These are phyloP conservation scores for Eilema griseolum DNA, from an alignment of 2,888 invertebrate species.

Conservation along the genomic window DNA sequence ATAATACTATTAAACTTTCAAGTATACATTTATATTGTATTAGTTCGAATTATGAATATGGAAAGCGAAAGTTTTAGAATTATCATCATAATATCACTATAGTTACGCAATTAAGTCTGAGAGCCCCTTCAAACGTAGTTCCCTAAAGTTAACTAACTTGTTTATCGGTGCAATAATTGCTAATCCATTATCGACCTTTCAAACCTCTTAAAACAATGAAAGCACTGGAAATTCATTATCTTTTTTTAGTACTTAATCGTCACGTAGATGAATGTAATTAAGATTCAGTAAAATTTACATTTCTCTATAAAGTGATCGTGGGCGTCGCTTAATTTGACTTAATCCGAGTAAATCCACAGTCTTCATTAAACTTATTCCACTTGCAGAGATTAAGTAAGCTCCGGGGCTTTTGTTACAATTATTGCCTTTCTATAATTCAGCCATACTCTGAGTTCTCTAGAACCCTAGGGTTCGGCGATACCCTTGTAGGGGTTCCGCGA, in stretches of 20 bases:
- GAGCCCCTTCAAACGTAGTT: not conserved
- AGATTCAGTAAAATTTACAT: conserved; percentile 26
- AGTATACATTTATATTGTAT: too few species aligned
- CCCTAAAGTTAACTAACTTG: not conserved
- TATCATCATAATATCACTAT: too few species aligned
- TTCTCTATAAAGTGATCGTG: conserved; percentile 18
- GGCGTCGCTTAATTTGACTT: conserved; percentile 19
- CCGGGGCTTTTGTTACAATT: not conserved
- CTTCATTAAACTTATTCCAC: conserved; percentile 12
- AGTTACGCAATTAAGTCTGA: too few species aligned
- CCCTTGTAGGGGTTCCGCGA: too few species aligned
- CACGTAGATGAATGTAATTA: conserved; percentile 21
- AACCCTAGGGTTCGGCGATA: too few species aligned
- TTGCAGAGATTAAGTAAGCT: not conserved
- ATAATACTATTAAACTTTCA: too few species aligned
- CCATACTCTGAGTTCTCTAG: too few species aligned
- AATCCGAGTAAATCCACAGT: conserved; percentile 32
- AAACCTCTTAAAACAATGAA: not conserved
- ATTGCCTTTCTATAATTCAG: not conserved
- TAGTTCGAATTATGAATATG: too few species aligned
- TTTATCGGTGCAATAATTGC: not conserved
- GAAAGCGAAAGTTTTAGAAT: too few species aligned
- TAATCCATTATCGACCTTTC: not conserved
- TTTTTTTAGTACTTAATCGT: not conserved
- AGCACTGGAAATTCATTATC: not conserved